Evolutionary conservation across 2,797 vertebrate species (phyloP).

Genomic region (Brachymystax lenok): DNA sequence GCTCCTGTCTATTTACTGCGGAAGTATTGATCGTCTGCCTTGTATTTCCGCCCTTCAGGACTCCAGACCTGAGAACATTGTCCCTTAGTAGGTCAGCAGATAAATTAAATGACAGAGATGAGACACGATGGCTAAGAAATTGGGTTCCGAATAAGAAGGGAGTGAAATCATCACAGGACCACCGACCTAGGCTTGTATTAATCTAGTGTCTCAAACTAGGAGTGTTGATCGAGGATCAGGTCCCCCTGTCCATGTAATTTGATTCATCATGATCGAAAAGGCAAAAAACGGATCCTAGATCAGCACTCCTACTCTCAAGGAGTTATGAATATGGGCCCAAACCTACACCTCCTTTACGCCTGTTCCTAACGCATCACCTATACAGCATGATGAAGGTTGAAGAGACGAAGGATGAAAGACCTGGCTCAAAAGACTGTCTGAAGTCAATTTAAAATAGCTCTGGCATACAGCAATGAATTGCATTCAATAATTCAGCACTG

Average conservation of each 20-base stretch:
- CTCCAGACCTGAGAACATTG: background rate
- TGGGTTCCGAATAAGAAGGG: background rate
- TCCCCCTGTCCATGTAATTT: background rate
- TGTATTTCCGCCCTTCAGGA: background rate
- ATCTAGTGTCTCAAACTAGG: background rate
- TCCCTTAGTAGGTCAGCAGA: conserved; percentile 9
- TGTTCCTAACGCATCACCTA: background rate
- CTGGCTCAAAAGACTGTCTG: conserved; percentile 30
- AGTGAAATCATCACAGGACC: background rate
- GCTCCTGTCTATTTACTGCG: conserved; percentile 19
- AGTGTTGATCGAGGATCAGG: background rate
- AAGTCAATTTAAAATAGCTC: conserved; percentile 37
- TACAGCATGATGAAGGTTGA: background rate
- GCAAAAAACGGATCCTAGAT: background rate
- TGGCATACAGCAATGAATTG: conserved; percentile 61
- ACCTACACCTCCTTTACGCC: background rate
- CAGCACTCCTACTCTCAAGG: background rate
- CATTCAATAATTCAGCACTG: conserved; percentile 82
- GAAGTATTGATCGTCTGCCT: conserved; percentile 28
- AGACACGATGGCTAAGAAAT: conserved; percentile 2
- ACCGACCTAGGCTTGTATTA: background rate
- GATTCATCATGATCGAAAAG: background rate
- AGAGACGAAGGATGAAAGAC: conserved; percentile 18
- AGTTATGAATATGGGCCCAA: background rate
- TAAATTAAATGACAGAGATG: background rate